phyloP scores from a whole-genome alignment of 1,140 invertebrate genomes.

The Euura lappo region DNA sequence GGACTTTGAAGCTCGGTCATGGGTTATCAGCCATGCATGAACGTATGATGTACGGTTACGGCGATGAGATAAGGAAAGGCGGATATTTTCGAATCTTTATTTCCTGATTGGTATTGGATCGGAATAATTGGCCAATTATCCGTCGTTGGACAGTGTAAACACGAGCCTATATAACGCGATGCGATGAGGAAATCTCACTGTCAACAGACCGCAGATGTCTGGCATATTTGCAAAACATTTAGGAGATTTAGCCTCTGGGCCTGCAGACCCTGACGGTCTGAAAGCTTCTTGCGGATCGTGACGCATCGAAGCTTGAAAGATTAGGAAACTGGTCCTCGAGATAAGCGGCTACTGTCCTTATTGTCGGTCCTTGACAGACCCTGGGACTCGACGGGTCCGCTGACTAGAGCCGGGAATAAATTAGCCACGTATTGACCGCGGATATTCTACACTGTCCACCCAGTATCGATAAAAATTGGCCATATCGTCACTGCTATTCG shows the following conservation, averaged over 20 bases:
- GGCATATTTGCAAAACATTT: constrained; percentile 4
- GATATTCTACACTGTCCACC: no score
- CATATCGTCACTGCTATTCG: no score
- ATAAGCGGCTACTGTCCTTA: constrained; percentile 6
- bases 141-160: neutral
- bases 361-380: neutral
- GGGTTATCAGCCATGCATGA: no score
- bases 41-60: no score
- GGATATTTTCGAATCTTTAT: no score
- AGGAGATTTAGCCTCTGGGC: constrained; percentile 4
- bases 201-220: neutral
- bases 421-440: neutral
- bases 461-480: no score
- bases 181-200: neutral
- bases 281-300: neutral
- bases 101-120: no score
- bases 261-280: no score
- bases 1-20: no score
- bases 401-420: neutral
- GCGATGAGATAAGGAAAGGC: no score
- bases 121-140: neutral
- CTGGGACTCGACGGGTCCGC: neutral
- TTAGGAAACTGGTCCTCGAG: constrained; percentile 4
- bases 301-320: constrained; percentile 4
- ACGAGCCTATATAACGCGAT: no score